Percentiles rank a stretch among this genome's conserved stretches.
phyloP scores from a whole-genome alignment of 92 coral and sea anemone species.

The Nematostella vectensis region DNA sequence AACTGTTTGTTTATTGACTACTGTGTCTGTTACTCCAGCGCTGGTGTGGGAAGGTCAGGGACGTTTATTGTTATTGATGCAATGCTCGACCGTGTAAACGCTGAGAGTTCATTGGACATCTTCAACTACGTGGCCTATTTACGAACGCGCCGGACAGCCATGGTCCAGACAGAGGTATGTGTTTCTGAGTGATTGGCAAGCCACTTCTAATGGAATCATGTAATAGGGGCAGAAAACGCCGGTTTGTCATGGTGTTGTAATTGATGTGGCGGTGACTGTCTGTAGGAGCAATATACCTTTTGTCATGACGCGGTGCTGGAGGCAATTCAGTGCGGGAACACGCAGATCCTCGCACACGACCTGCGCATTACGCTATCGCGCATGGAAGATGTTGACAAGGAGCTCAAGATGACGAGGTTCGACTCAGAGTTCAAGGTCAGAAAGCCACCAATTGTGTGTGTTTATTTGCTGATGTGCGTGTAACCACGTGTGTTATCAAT shows the following conservation, averaged over 20 bases:
- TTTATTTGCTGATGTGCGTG: no score
- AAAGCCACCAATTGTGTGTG: no score
- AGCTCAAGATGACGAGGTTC: constrained; percentile 54
- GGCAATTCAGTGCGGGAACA: constrained; percentile 91
- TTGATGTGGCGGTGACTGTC: no score
- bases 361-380: constrained; percentile 75
- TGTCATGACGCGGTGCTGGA: constrained; percentile 93
- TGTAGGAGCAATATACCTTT: constrained; percentile 96
- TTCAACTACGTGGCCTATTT: constrained; percentile 83
- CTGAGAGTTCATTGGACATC: constrained; percentile 71
- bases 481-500: no score
- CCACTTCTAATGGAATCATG: no score
- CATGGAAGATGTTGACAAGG: constrained; percentile 54
- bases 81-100: constrained; percentile 77
- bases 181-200: no score
- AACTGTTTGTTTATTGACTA: no score
- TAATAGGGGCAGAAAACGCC: no score
- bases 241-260: no score
- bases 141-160: constrained; percentile 74
- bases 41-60: constrained; percentile 99
- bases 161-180: constrained; percentile 98
- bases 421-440: constrained; percentile 90
- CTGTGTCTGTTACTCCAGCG: no score
- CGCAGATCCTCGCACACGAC: constrained; percentile 94
- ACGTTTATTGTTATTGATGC: constrained; percentile 89